A percentile compares a stretch with the other conserved stretches of the same genome.
phyloP scores from a whole-genome alignment of 2,113 vertebrate genomes.

The Megaceryle maxima region DNA sequence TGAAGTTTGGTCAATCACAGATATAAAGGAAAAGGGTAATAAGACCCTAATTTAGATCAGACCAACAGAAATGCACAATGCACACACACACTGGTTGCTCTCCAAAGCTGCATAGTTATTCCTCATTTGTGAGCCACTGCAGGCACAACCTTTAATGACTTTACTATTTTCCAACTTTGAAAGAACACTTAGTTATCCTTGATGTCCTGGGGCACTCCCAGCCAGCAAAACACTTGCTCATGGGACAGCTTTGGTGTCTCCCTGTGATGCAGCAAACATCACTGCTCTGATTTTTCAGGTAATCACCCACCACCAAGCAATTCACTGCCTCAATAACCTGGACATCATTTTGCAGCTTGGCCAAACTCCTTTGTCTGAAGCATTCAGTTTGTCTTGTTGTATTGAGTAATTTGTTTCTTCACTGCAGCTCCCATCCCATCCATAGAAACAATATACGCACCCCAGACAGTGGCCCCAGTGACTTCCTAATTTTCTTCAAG shows the following conservation, averaged over 20 bases:
- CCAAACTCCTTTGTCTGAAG: not conserved
- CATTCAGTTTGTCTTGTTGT: not conserved
- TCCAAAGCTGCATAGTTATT: not conserved
- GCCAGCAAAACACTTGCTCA: not conserved
- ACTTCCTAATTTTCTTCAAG: not conserved
- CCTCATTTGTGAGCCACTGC: not conserved
- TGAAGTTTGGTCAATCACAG: not conserved
- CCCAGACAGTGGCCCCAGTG: not conserved
- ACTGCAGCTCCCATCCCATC: not conserved
- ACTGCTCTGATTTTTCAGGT: not conserved
- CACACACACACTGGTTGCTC: not conserved
- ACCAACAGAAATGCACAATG: not conserved
- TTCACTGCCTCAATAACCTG: not conserved
- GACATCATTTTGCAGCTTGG: not conserved
- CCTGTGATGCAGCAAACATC: not conserved
- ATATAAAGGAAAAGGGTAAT: not conserved
- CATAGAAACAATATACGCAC: not conserved
- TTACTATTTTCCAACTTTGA: not conserved
- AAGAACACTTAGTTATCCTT: not conserved
- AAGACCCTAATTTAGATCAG: not conserved
- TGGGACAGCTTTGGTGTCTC: not conserved
- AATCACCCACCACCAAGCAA: not conserved
- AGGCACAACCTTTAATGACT: not conserved
- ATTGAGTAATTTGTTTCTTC: not conserved
- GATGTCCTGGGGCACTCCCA: not conserved